phyloP scores from a whole-genome alignment of 30 jellyfish, hydroid and myxozoan species.

The Cassiopea andromeda region DNA sequence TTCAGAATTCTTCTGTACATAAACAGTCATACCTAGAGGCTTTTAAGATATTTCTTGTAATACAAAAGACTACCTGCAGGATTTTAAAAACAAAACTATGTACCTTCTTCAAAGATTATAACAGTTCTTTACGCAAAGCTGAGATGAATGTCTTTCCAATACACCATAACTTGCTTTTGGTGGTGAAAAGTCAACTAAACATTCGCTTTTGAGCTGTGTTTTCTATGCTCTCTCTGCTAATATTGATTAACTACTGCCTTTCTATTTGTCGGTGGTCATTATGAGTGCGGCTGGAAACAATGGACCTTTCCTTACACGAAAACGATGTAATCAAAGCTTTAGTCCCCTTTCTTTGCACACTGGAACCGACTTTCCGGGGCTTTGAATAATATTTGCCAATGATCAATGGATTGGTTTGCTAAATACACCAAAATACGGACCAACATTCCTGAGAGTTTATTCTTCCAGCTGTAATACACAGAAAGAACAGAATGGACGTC shows the following conservation, averaged over 20 bases:
- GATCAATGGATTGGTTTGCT: conserved; percentile 31
- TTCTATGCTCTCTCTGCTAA: conserved; percentile 42
- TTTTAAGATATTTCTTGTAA: background rate
- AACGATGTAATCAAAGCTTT: conserved; percentile 63
- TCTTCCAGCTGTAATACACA: background rate
- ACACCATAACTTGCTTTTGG: background rate
- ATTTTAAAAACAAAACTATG: background rate
- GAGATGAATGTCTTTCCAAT: background rate
- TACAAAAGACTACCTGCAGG: background rate
- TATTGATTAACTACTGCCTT: conserved; percentile 23
- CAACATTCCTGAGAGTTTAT: background rate
- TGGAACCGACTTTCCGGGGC: conserved; percentile 81
- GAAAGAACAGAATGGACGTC: background rate
- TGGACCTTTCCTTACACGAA: conserved; percentile 64
- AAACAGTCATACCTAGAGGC: background rate
- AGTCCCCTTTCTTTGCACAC: conserved; percentile 70
- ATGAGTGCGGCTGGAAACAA: conserved; percentile 43
- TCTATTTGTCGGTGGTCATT: conserved; percentile 61
- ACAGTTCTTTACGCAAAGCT: background rate
- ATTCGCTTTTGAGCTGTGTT: conserved; percentile 1
- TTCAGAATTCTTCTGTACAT: background rate
- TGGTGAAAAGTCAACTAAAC: background rate
- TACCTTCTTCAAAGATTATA: background rate
- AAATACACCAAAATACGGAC: conserved; percentile 37
- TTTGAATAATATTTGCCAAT: conserved; percentile 74